These are phyloP conservation scores for Tretioscincus oriximinensis DNA, from an alignment of 2,113 vertebrate genomes.

Conservation along the genomic window DNA sequence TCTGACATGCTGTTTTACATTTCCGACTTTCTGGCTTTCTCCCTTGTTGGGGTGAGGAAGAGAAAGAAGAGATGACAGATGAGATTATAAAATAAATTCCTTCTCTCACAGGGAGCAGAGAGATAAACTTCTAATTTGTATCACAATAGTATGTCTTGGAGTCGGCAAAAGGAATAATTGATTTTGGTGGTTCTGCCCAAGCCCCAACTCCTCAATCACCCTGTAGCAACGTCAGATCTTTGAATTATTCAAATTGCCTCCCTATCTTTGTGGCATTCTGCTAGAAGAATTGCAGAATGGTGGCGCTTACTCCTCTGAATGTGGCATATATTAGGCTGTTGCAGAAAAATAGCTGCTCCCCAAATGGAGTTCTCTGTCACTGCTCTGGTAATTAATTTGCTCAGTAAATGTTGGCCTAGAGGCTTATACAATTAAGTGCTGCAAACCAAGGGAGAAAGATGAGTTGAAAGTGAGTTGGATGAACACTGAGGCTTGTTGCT, in stretches of 20 bases:
- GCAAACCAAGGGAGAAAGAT: constrained; percentile 30
- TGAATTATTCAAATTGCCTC: constrained; percentile 43
- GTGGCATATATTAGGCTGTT: constrained; percentile 18
- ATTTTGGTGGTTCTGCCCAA: constrained; percentile 30
- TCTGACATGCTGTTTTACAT: constrained; percentile 19
- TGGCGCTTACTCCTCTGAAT: constrained; percentile 18
- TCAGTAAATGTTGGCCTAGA: constrained; percentile 43
- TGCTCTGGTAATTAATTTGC: constrained; percentile 48
- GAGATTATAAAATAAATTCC: constrained; percentile 34
- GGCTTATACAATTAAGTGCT: constrained; percentile 40
- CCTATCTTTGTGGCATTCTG: constrained; percentile 24
- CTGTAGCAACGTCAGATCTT: constrained; percentile 38
- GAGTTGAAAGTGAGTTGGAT: constrained; percentile 30
- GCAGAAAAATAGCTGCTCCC: not conserved
- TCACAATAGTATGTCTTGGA: constrained; percentile 33
- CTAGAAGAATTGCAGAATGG: constrained; percentile 33
- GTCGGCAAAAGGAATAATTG: constrained; percentile 15
- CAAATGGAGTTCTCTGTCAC: constrained; percentile 25
- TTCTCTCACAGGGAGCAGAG: constrained; percentile 10
- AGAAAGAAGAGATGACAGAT: constrained; percentile 5
- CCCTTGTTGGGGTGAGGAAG: not conserved
- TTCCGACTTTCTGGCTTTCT: constrained; percentile 6
- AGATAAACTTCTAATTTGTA: constrained; percentile 40
- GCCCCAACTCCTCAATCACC: constrained; percentile 32
- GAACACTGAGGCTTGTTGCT: constrained; percentile 27